Evolutionary conservation across 2,888 invertebrate genomes (phyloP).

Genomic region (Aplocera efformata): DNA sequence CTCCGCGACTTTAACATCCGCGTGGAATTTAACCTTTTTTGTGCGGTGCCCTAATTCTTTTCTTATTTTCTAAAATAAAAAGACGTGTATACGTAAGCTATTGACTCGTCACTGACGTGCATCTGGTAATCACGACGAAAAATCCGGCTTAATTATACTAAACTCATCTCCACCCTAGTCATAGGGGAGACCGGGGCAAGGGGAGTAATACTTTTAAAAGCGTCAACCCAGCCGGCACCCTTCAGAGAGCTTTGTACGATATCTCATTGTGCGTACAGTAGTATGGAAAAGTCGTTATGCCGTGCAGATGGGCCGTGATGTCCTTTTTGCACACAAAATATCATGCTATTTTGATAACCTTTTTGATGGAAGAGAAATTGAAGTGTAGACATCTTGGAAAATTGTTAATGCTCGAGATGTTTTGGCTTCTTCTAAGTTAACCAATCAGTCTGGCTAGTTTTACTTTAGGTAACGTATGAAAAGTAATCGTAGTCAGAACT

Average conservation of each 20-base stretch:
- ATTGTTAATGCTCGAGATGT: no score
- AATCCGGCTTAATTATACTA: slow-evolving; percentile 6
- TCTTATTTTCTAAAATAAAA: no score
- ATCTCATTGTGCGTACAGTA: slow-evolving; percentile 60
- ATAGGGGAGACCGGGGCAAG: slow-evolving; percentile 35
- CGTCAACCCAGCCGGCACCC: slow-evolving; percentile 56
- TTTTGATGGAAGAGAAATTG: neutral
- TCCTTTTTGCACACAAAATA: slow-evolving; percentile 33
- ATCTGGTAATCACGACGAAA: neutral
- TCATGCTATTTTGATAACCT: slow-evolving; percentile 19
- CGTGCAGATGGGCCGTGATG: slow-evolving; percentile 25
- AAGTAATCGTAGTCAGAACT: no score
- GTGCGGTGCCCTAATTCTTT: no score
- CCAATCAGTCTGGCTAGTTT: no score
- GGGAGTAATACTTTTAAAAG: slow-evolving; percentile 76
- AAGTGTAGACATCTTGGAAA: no score
- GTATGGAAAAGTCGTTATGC: slow-evolving; percentile 46
- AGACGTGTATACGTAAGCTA: no score
- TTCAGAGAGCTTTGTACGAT: slow-evolving; percentile 54
- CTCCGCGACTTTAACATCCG: no score
- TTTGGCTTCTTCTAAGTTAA: no score
- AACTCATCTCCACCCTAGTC: slow-evolving; percentile 8
- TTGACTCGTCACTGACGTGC: no score
- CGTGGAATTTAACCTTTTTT: no score
- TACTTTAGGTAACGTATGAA: no score